Evolutionary conservation across 2,888 invertebrate genomes (phyloP).

Genomic region (Dasypolia templi): DNA sequence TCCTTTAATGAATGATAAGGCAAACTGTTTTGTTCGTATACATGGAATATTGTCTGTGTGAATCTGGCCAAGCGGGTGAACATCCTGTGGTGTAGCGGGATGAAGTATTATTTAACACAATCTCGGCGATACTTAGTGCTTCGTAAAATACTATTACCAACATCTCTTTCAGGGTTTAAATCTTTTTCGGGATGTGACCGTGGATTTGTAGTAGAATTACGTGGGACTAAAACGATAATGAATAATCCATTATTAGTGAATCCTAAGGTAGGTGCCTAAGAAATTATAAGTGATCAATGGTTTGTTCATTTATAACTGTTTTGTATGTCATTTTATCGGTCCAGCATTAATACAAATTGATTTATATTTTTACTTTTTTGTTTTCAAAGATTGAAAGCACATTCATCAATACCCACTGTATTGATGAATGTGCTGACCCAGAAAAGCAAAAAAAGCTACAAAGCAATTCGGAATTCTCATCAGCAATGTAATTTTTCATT

Average conservation of each 20-base stretch:
- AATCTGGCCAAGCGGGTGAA: constrained; percentile 7
- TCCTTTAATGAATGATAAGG: constrained; percentile 50
- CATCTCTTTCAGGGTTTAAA: neutral
- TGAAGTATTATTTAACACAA: constrained; percentile 34
- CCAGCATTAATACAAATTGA: neutral
- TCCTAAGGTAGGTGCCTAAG: neutral
- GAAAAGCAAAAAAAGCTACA: neutral
- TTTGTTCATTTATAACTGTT: neutral
- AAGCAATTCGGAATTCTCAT: neutral
- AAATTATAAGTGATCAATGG: neutral
- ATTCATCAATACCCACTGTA: too few relatives aligned
- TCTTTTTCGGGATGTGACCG: neutral
- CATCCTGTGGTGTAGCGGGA: neutral
- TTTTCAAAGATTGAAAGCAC: neutral
- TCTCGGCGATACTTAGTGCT: constrained; percentile 10
- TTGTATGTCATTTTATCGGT: neutral
- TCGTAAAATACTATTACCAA: constrained; percentile 5
- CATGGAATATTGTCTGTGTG: constrained; percentile 40
- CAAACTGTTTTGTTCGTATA: constrained; percentile 37
- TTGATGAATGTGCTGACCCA: too few relatives aligned
- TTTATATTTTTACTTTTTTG: neutral
- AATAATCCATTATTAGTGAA: neutral
- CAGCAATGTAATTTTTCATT: neutral
- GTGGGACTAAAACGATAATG: neutral
- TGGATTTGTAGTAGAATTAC: neutral